phyloP scores from a whole-genome alignment of 2,888 invertebrate species.

The Acleris laterana region DNA sequence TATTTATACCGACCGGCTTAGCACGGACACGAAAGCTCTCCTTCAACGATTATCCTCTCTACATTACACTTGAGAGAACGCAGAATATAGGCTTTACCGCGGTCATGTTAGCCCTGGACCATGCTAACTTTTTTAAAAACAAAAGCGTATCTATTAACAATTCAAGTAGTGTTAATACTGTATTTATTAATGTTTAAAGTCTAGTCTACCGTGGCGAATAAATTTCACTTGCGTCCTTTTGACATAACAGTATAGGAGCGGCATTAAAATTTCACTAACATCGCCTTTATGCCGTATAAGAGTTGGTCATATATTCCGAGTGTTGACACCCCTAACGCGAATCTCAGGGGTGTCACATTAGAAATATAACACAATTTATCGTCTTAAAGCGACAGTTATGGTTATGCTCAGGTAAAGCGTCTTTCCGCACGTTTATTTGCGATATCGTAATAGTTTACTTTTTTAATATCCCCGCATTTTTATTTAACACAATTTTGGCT shows the following conservation, averaged over 20 bases:
- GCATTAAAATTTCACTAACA: slow-evolving; percentile 47
- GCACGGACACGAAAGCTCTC: slow-evolving; percentile 17
- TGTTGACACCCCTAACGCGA: slow-evolving; percentile 44
- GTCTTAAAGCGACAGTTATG: slow-evolving; percentile 40
- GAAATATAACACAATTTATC: slow-evolving; percentile 47
- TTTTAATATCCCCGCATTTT: too few species aligned
- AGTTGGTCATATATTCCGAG: slow-evolving; percentile 42
- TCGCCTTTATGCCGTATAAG: slow-evolving; percentile 47
- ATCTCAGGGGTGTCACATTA: slow-evolving; percentile 45
- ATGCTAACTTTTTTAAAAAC: too few species aligned
- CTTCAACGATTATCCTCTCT: slow-evolving; percentile 8
- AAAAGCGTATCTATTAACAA: too few species aligned
- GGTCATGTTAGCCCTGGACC: slow-evolving; percentile 15
- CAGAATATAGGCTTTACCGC: slow-evolving; percentile 9
- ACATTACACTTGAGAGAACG: slow-evolving; percentile 22
- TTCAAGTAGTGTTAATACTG: too few species aligned
- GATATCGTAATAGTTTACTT: too few species aligned
- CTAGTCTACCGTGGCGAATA: too few species aligned
- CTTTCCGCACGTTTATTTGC: not conserved
- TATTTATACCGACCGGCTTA: slow-evolving; percentile 14
- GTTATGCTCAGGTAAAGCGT: slow-evolving; percentile 32
- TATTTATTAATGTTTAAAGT: too few species aligned
- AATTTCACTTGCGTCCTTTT: too few species aligned
- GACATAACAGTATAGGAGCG: not conserved
- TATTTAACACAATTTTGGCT: too few species aligned